Evolutionary conservation across 2,888 invertebrate genomes (phyloP), one percentile per base, ranked within the genome.

Genomic region (Seira musarum): DNA sequence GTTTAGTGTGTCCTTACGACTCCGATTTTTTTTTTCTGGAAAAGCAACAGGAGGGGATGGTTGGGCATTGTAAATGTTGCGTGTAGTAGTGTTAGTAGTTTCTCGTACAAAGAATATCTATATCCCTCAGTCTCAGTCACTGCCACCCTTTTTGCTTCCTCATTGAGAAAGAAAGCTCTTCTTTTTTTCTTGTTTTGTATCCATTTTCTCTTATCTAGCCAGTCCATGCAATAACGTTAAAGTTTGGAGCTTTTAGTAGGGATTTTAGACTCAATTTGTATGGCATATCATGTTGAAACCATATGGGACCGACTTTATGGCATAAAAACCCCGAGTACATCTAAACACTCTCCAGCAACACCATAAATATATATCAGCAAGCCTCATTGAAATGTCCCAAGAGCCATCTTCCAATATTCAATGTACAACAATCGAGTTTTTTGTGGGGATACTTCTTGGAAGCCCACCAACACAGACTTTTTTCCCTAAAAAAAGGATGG

Each of bases 211-310:
- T 76, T 76, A 76, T 76, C 76, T 76, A 15, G 15, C 2, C 25
- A 76, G 76, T 68, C 67, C 75, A 68, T 75, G 68, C 75, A 68
- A 75, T 75, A 75, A 63, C 67, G 67, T 24, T 66, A n/a, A 1
- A 35, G n/a, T 15, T n/a, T 63, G 68, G 61, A 40, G 75, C 68
- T 75, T 75, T 75, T 75, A 75, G 75, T 19, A 61, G 68, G 75
- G 65, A 61, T 65, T 77, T 67, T 30, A 70, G 46, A 70, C 77
- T 70, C 77, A 77, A 77, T 77, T 77, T 77, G 77, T 77, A 77
- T 77, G 77, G 70, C 68, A 70, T 77, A 77, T 77, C 77, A 68
- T 53, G 70, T 65, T 19, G 70, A 70, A 69, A 77, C 77, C 77
- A 77, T 77, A 70, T 77, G 77, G 77, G 77, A 69, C 68, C 46